phyloP scores from a whole-genome alignment of 2,797 vertebrate species.

The Mormyrus proboscirostris region DNA sequence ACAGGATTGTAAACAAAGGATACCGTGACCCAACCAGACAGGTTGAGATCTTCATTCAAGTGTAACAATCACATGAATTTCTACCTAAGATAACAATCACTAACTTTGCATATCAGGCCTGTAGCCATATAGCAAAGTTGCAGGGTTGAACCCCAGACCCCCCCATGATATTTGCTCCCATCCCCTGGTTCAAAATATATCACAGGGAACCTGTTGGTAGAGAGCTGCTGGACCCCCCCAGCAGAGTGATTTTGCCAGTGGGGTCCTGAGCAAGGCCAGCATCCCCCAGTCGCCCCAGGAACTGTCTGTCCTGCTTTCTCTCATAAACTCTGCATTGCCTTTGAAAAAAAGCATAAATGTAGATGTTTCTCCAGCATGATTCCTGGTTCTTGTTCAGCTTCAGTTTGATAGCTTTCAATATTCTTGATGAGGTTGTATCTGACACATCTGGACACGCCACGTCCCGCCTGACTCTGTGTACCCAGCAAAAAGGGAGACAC shows the following conservation, averaged over 20 bases:
- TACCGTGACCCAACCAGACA: not conserved
- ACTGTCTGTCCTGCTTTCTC: too few species aligned
- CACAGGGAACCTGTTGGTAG: not conserved
- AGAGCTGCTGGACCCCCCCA: not conserved
- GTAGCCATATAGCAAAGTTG: not conserved
- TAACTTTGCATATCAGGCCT: not conserved
- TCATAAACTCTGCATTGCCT: not conserved
- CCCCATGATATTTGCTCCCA: not conserved
- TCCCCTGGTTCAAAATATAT: not conserved
- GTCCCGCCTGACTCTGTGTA: constrained; percentile 21
- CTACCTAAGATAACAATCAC: not conserved
- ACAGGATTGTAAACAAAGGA: not conserved
- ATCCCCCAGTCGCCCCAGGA: not conserved
- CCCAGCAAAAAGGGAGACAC: constrained; percentile 16
- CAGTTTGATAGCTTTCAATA: not conserved
- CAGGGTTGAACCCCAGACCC: not conserved
- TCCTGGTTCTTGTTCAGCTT: not conserved
- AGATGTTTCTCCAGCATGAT: not conserved
- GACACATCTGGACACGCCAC: not conserved
- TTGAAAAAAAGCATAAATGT: not conserved
- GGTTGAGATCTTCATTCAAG: not conserved
- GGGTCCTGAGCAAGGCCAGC: not conserved
- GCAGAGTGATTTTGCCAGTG: not conserved
- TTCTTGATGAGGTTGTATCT: not conserved
- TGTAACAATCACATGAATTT: not conserved